Percentiles rank a stretch among this genome's conserved stretches.
Evolutionary conservation across 1,140 invertebrate genomes (phyloP).

Genomic region (Diabrotica undecimpunctata): DNA sequence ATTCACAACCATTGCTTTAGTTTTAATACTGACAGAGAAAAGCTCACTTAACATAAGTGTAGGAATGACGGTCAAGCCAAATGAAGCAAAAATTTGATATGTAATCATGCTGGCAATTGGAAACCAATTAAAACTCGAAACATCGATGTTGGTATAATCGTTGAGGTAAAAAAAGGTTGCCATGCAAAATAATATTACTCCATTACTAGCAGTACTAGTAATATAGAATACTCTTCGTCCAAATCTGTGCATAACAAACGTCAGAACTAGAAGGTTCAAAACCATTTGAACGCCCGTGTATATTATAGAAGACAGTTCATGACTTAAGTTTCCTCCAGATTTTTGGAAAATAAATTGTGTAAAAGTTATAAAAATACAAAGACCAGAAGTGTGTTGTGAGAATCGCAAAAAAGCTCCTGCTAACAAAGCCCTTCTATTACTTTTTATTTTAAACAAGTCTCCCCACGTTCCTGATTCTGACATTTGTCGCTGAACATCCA

Average conservation of each 20-base stretch:
- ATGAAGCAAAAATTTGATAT: conserved; percentile 31
- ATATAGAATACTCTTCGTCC: conserved; percentile 28
- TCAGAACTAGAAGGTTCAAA: conserved; percentile 4
- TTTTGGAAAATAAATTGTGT: conserved; percentile 35
- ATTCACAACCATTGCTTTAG: conserved; percentile 29
- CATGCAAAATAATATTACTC: conserved; percentile 43
- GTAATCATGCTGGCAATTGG: conserved; percentile 34
- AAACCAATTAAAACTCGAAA: conserved; percentile 38
- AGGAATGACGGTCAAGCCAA: conserved; percentile 38
- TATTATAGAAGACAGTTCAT: conserved; percentile 3
- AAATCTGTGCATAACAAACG: conserved; percentile 7
- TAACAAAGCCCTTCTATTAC: conserved; percentile 36
- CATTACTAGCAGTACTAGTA: conserved; percentile 21
- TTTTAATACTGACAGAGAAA: conserved; percentile 39
- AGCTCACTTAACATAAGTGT: conserved; percentile 39
- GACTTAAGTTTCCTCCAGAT: conserved; percentile 20
- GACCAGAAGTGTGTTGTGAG: conserved; percentile 35
- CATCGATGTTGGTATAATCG: conserved; percentile 26
- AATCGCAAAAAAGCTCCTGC: conserved; percentile 31
- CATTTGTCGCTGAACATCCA: conserved; percentile 25
- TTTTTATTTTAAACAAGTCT: conserved; percentile 33
- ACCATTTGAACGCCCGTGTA: conserved; percentile 6
- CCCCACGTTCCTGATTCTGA: conserved; percentile 27
- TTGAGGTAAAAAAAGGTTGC: conserved; percentile 48
- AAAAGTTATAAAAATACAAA: conserved; percentile 31